Conservation (phyloP, 1,140 invertebrate genomes). For the Conus ventricosus region DNA sequence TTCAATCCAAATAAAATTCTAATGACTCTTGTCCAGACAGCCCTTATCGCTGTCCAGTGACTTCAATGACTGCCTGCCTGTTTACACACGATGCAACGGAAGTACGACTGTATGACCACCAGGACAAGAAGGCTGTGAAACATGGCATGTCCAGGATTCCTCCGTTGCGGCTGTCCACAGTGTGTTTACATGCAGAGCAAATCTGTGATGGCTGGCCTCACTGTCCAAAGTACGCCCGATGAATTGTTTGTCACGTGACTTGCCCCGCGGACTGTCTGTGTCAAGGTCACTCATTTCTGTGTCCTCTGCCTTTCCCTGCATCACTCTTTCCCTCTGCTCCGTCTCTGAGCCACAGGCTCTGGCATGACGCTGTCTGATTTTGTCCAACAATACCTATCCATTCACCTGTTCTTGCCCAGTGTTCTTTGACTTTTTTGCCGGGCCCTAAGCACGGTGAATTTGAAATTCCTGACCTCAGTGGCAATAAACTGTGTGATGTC, state of each 20-base stretch:
- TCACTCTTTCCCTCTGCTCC: background rate
- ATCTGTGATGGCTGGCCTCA: slow-evolving; percentile 34
- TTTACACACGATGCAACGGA: slow-evolving; percentile 39
- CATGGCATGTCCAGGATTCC: background rate
- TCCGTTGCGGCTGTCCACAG: slow-evolving; percentile 7
- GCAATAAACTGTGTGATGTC: background rate
- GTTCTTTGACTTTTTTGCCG: background rate
- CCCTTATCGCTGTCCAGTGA: background rate
- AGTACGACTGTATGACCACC: slow-evolving; percentile 22
- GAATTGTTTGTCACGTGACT: slow-evolving; percentile 21
- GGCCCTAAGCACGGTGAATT: background rate
- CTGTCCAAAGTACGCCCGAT: slow-evolving; percentile 33
- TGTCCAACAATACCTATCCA: background rate
- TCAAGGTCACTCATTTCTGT: slow-evolving; percentile 17
- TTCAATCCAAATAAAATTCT: background rate
- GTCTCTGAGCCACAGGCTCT: background rate
- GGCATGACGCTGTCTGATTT: background rate
- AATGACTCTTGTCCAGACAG: background rate
- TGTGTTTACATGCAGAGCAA: slow-evolving; percentile 26
- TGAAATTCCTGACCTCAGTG: slow-evolving; percentile 15
- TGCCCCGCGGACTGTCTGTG: slow-evolving; percentile 28
- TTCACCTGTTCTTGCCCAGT: slow-evolving; percentile 26
- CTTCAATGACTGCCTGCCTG: slow-evolving; percentile 17
- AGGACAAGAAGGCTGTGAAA: slow-evolving; percentile 17
- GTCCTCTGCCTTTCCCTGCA: background rate